Evolutionary conservation across 1,140 invertebrate genomes (phyloP), one percentile per base, ranked within the genome.

Genomic region (Euura lappo): DNA sequence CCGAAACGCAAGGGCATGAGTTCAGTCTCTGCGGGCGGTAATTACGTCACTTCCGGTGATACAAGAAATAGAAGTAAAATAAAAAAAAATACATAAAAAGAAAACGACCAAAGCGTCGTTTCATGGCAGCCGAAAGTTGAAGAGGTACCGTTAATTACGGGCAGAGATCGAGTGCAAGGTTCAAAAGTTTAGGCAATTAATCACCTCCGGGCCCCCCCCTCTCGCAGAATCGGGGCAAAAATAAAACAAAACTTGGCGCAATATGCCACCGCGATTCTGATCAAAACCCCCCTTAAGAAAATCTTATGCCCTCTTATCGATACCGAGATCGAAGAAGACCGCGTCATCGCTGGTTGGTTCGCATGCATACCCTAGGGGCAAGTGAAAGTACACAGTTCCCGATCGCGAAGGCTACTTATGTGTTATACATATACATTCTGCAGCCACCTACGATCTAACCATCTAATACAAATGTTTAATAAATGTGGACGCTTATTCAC

Each of bases 111-210:
- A 8, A n/a, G 8, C 8, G 51, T 60, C 13, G 51, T 60, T 60
- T n/a, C 51, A 2, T 60, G 51, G 51, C 51, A n/a, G 51, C 13
- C 51, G 13, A 11, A 60, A 60, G 8, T 60, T 11, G 51, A n/a
- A 60, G 51, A 51, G 47, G 47, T 51, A 60, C 51, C 51, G 51
- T 60, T 60, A 60, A 60, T 60, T 60, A n/a, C 51, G 6, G 51
- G 13, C 51, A 8, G 51, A 60, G 51, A 60, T 60, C 51, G 51
- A n/a, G 51, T 60, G 51, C 51, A 60, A 60, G 51, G 51, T 60
- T 60, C 51, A 60, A 60, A 60, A 60, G 51, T 60, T 60, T 60
- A 6, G 51, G 51, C 51, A 60, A 60, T 60, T 60, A 60, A 60
- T 60, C 51, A 60, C 3, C 47, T 28, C 28, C 28, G 0, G 0